Base-by-base conservation (phyloP, 92 coral and sea anemone genomes). In the Umimayanthus kanabou region DNA sequence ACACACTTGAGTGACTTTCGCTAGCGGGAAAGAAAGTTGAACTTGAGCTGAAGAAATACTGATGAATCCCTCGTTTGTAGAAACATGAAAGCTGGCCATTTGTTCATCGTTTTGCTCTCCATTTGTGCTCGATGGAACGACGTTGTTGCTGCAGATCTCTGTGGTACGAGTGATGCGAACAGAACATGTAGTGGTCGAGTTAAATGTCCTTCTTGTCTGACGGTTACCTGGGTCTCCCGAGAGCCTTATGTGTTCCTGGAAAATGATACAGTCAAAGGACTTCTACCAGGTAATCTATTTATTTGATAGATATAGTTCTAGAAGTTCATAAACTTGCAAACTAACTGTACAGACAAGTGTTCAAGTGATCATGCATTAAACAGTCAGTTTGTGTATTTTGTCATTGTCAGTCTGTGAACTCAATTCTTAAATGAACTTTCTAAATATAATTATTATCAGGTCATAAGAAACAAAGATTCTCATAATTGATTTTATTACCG, bases 191-290 rank as follows among this genome's bases (percentile, higher is more conserved):
- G 47, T 11, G 87, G 87, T 1, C 64, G 40, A 45, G 26, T 72
- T 5, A 10, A 45, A 66, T 94, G 97, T 67, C 92, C 97, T 10
- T 76, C 91, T 5, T 91, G 92, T 77, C 73, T 92, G 25, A 88
- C 64, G 0, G 92, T 94, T 43, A 82, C 94, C 9, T 94, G 97
- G 97, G 67, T 89, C 77, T 77, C 85, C 53, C 87, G 97, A 77
- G 88, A 82, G 13, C 97, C 97, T 2, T 94, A 86, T 80, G 90
- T 90, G 49, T 89, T 82, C 65, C 73, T 85, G 64, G 77, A 30
- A 14, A 70, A 69, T 16, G 85, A 91, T 74, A 30, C 72, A 25
- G 84, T 90, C 7, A 73, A 57, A 80, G 97, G 97, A 29, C 88
- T 94, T 28, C 73, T 94, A 39, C 97, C 95, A 92, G 97, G 97